Base-by-base conservation (phyloP, 2,113 vertebrate species). In the Dunckerocampus dactyliophorus region DNA sequence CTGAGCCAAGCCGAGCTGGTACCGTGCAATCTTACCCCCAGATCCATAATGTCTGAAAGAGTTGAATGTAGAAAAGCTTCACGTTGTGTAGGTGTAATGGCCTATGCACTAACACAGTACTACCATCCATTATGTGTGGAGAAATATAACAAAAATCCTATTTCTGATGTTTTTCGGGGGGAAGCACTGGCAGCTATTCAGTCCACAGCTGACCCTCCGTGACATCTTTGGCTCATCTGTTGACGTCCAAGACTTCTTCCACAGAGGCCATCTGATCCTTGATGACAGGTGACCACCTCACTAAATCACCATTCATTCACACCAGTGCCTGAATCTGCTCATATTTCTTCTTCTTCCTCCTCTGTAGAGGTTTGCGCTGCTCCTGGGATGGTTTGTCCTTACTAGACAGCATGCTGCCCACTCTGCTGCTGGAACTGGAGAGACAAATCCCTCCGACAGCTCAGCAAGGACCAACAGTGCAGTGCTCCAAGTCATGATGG, bases 371-470 rank as follows among this genome's bases (percentile, higher is more conserved):
- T 15, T 85, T 99, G 50, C 90, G 93, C 12, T 96, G 95, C 81
- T 91, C 93, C 5, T 89, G 90, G 92, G 76, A 90, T 0, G 95
- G 95, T 1, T 88, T 99, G 74, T 90, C 92, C 2, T 74, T 98
- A 67, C 77, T 97, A 74, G 96, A 98, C 85, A 91, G 92, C 31
- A 76, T 98, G 46, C 84, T 98, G 69, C 92, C 93, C 0, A 74
- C 69, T n/a, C 88, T 99, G n/a, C 86, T 98, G 4, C 71, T 88
- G 66, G 90, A 77, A 63, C 88, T 98, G 39, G 92, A 94, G 64
- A 71, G 22, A 34, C 50, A 74, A 19, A 51, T 82, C 55, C n/a
- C 15, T n/a, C 62, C 13, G 28, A 64, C 37, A 31, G 16, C 17
- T 14, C 57, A 61, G 4, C 5, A 12, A 14, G 24, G 21, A 69